Base-by-base conservation (phyloP, 2,797 vertebrate genomes). In the Delichon dasypus region DNA sequence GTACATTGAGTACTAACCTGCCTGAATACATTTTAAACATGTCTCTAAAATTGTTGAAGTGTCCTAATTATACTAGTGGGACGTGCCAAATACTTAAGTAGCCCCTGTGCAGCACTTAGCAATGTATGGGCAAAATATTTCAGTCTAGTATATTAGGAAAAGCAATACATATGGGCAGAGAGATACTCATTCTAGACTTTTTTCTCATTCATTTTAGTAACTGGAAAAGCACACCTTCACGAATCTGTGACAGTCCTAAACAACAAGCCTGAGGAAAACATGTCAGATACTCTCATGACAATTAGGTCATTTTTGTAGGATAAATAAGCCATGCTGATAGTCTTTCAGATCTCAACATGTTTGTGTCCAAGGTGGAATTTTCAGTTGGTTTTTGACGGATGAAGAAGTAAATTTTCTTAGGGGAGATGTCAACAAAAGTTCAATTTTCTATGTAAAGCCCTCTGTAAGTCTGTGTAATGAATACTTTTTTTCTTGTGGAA, bases 1-100 rank as follows among this genome's bases (percentile, higher is more conserved):
- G 15, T 19, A 30, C 0, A 0, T 66, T 0, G 1, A 60, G 30
- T 34, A 42, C 14, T 36, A 36, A 36, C 10, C n/a, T 74, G 7
- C 4, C 17, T 27, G 8, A 70, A 40, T 48, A 25, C 3, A 19
- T 81, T 81, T 85, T 42, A 62, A 58, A 32, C 6, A 11, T 4
- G 1, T 8, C 5, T 62, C 11, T 66, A 40, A 74, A 66, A 32
- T 5, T 2, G 0, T 8, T 62, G 48, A 74, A 18, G 2, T 42
- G 11, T 71, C 26, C 21, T 61, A 55, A 32, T 45, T 54, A 70
- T 12, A 16, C 7, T 23, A n/a, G 26, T 2, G 1, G 40, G 19
- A 34, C 16, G 51, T 57, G 6, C 14, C 13, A 73, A 84, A 73
- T n/a, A 34, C 2, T 2, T 48, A 36, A 26, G n/a, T 30, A 44